Percentiles rank a stretch among this genome's conserved stretches.
Conservation (phyloP, 2,888 invertebrate genomes). For the Apamea crenata region DNA sequence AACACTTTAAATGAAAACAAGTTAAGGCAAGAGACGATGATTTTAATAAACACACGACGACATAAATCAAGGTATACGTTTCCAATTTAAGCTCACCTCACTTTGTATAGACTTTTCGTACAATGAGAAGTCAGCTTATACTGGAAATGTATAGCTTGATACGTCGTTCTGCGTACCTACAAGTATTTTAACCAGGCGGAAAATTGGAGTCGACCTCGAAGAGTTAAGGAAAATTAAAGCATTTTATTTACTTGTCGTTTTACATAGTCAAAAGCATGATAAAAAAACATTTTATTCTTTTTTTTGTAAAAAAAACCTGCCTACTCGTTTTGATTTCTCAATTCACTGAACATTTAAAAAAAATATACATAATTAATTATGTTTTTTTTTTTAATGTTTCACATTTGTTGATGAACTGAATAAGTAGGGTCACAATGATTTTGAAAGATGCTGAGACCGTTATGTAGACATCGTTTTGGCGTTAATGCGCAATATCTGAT, state of each 20-base stretch:
- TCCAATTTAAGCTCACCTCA: not conserved
- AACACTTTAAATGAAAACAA: not conserved
- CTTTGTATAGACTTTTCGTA: not conserved
- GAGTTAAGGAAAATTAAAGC: not conserved
- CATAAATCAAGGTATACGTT: not conserved
- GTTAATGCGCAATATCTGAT: too few relatives aligned
- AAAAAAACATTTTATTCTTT: not conserved
- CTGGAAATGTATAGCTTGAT: too few relatives aligned
- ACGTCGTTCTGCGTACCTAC: too few relatives aligned
- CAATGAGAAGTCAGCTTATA: not conserved
- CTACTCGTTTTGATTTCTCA: not conserved
- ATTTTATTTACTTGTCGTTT: not conserved
- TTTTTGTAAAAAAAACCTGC: not conserved
- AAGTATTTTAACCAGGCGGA: not conserved
- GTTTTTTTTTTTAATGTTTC: too few relatives aligned
- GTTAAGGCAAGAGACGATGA: not conserved
- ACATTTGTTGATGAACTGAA: not conserved
- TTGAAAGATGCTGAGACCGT: not conserved
- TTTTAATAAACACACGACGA: not conserved
- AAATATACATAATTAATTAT: too few relatives aligned
- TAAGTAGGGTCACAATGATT: not conserved
- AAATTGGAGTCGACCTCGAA: not conserved
- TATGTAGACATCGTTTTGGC: not conserved
- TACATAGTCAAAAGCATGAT: not conserved
- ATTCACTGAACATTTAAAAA: too few relatives aligned